Conservation (phyloP, 2,113 vertebrate genomes). For the Leucopsar rothschildi region DNA sequence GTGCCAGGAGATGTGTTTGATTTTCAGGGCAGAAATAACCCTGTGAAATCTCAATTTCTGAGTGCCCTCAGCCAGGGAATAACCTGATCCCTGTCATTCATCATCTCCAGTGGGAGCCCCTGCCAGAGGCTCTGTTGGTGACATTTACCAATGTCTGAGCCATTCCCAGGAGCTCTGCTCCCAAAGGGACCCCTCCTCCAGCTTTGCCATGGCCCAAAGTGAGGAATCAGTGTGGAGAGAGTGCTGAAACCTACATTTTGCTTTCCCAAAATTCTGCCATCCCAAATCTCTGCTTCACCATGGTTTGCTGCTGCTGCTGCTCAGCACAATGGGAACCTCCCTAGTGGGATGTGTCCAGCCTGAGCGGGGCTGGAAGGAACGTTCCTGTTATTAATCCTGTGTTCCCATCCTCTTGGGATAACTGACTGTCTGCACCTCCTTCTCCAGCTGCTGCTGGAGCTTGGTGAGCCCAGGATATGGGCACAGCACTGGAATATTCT, state of each 20-base stretch:
- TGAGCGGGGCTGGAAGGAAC: background rate
- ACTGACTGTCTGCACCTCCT: background rate
- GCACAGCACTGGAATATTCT: background rate
- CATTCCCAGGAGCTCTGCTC: background rate
- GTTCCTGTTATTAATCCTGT: background rate
- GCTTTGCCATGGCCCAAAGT: background rate
- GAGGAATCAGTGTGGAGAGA: background rate
- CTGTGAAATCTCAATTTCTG: background rate
- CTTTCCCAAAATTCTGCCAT: background rate
- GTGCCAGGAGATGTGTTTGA: background rate
- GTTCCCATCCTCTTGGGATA: background rate
- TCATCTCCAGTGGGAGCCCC: background rate
- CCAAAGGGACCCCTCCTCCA: background rate
- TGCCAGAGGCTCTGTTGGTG: background rate
- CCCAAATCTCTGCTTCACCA: fast-evolving
- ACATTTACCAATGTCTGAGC: background rate
- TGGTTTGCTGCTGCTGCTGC: background rate
- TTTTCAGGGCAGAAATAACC: background rate
- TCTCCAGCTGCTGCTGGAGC: background rate
- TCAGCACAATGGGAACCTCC: background rate
- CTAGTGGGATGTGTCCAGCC: background rate
- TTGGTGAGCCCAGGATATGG: background rate
- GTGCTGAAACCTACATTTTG: background rate
- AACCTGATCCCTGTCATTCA: background rate
- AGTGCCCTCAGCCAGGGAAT: background rate